Conservation (phyloP, 2,113 vertebrate species). For the Perca schrenkii region DNA sequence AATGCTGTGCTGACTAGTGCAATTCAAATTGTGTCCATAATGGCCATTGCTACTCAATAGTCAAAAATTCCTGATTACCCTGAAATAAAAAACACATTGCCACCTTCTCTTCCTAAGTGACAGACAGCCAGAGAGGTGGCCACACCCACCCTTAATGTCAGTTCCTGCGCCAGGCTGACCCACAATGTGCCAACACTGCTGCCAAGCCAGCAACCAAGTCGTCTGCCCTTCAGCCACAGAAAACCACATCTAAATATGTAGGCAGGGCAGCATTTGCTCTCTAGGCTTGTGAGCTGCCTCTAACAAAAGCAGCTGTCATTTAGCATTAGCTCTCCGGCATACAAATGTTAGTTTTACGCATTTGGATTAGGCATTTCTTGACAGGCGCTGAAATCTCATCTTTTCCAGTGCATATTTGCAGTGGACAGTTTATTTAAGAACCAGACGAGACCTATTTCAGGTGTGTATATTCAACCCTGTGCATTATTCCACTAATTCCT, state of each 20-base stretch:
- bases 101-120: conserved; percentile 25
- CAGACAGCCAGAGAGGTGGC: conserved; percentile 27
- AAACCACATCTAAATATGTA: conserved; percentile 59
- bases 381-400: background rate
- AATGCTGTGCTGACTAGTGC: background rate
- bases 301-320: conserved; percentile 64
- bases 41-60: background rate
- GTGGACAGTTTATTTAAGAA: conserved; percentile 14
- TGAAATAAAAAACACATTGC: conserved; percentile 21
- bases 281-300: conserved; percentile 30
- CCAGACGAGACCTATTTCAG: conserved; percentile 11
- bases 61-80: background rate
- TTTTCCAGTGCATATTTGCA: conserved; percentile 26
- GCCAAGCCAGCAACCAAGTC: conserved; percentile 54
- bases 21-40: background rate
- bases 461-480: background rate
- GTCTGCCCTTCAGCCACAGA: conserved; percentile 59
- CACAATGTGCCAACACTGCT: conserved; percentile 51
- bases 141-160: conserved; percentile 55
- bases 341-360: conserved; percentile 44
- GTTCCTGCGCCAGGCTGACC: conserved; percentile 62
- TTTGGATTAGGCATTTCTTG: conserved; percentile 23
- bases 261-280: conserved; percentile 40
- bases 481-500: background rate
- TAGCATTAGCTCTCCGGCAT: conserved; percentile 38